phyloP scores from a whole-genome alignment of 2,113 vertebrate species.

The Pithys albifrons region DNA sequence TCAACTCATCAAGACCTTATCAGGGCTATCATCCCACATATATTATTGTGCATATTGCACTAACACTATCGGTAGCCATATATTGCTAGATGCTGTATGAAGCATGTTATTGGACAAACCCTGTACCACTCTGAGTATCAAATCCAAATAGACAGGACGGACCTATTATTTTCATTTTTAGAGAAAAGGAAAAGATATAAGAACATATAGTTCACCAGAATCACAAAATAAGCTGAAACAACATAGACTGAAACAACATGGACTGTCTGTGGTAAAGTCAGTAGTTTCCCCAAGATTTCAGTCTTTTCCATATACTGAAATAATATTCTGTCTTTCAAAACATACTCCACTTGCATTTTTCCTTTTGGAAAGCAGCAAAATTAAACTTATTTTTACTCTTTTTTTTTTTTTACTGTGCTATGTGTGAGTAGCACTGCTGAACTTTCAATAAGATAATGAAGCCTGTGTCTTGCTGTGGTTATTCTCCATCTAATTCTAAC shows the following conservation, averaged over 20 bases:
- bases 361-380: neutral
- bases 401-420: neutral
- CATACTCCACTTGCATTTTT: neutral
- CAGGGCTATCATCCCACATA: no score
- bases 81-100: rapidly evolving
- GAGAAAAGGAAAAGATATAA: neutral
- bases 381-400: neutral
- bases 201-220: neutral
- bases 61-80: neutral
- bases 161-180: neutral
- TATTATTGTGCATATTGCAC: neutral
- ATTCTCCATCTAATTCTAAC: neutral
- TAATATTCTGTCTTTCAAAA: neutral
- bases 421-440: neutral
- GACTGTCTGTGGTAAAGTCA: neutral
- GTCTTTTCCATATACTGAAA: neutral
- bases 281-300: neutral
- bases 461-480: neutral
- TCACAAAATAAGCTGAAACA: neutral
- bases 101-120: neutral
- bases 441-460: neutral
- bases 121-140: neutral
- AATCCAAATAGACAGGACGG: neutral
- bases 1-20: no score
- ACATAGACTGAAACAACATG: neutral